These are phyloP conservation scores for Tolmerus cingulatus DNA, from an alignment of 2,888 invertebrate genomes.

Conservation along the genomic window DNA sequence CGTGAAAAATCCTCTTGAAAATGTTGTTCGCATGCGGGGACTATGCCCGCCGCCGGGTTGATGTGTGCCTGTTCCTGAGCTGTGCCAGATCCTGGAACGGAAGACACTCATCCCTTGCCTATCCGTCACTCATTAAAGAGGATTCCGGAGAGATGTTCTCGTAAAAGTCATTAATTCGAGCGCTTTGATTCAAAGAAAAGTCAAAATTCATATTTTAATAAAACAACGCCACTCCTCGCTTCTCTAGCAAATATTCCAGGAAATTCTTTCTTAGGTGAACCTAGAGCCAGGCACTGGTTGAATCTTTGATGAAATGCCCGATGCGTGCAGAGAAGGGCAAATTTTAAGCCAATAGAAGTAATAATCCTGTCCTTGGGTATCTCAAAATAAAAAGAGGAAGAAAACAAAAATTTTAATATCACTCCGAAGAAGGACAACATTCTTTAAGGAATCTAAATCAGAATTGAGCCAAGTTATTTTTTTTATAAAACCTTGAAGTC, in stretches of 20 bases:
- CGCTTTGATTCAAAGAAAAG: not conserved
- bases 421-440: not conserved
- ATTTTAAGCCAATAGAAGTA: not conserved
- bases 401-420: not conserved
- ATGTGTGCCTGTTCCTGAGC: not conserved
- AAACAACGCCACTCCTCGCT: not conserved
- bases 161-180: not conserved
- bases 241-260: not conserved
- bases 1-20: not conserved
- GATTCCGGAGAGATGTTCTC: not conserved
- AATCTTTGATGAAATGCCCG: not conserved
- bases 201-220: not conserved
- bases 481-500: not conserved
- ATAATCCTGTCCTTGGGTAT: not conserved
- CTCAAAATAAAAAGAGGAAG: no score
- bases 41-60: not conserved
- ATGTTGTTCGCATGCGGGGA: not conserved
- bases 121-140: not conserved
- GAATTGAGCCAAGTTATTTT: not conserved
- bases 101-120: not conserved
- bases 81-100: not conserved
- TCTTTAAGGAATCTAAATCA: not conserved
- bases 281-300: not conserved
- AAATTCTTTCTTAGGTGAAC: not conserved
- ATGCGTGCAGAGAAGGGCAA: not conserved